Percentiles rank a stretch among this genome's conserved stretches.
These are phyloP conservation scores for Rhagologus leucostigma DNA, from an alignment of 2,113 vertebrate species.

Conservation along the genomic window DNA sequence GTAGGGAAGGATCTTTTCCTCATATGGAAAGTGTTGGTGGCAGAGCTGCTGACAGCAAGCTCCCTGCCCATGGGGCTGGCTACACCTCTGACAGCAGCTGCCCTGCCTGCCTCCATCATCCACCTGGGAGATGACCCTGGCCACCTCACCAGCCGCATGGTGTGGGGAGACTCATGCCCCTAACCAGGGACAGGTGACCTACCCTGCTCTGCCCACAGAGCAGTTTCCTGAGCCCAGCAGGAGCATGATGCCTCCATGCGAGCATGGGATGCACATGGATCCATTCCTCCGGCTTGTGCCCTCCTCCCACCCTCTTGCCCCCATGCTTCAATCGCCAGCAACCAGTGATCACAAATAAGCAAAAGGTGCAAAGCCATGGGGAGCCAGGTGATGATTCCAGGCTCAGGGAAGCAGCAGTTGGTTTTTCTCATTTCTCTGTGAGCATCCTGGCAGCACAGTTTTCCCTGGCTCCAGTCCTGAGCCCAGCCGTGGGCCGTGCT, in stretches of 20 bases:
- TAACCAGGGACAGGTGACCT: not conserved
- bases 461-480: rapidly evolving
- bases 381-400: not conserved
- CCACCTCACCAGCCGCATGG: rapidly evolving
- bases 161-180: not conserved
- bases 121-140: not conserved
- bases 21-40: not conserved
- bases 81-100: not conserved
- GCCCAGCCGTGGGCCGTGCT: rapidly evolving
- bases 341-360: not conserved
- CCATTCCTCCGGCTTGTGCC: not conserved
- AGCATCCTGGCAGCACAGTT: not conserved
- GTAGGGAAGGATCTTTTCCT: not conserved
- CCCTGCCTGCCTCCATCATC: not conserved
- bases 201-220: not conserved
- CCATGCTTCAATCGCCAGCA: rapidly evolving
- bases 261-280: not conserved
- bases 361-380: not conserved
- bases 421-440: not conserved
- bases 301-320: not conserved
- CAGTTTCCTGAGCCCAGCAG: not conserved
- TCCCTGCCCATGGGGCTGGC: not conserved
- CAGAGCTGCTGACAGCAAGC: not conserved
- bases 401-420: not conserved
- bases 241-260: rapidly evolving